Conservation (phyloP, 2,113 vertebrate genomes). For the Myrmophylax atrothorax region DNA sequence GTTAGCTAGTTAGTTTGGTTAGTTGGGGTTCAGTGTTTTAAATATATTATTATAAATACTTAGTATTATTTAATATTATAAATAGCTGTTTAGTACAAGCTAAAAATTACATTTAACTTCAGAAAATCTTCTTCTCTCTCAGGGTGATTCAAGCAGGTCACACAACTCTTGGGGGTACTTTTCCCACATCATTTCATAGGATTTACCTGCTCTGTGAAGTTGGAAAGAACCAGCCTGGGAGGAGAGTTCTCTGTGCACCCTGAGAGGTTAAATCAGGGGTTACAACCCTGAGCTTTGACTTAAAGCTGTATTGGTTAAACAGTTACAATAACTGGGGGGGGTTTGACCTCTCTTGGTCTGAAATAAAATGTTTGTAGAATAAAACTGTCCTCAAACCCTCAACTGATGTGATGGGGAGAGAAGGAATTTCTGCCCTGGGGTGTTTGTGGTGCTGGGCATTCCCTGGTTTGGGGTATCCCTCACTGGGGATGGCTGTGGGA, state of each 20-base stretch:
- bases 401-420: background rate
- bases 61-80: background rate
- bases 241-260: background rate
- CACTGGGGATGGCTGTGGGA: background rate
- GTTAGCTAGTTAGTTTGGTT: background rate
- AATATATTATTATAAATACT: background rate
- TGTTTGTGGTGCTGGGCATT: background rate
- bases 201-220: background rate
- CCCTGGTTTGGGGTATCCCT: background rate
- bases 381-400: background rate
- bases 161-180: background rate
- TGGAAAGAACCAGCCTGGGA: background rate
- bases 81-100: background rate
- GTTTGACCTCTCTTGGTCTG: background rate
- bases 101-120: background rate
- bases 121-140: background rate
- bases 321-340: background rate
- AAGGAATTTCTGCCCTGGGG: background rate
- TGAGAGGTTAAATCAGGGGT: background rate
- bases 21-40: background rate
- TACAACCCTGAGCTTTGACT: background rate
- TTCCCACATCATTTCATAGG: background rate
- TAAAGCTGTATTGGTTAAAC: background rate
- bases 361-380: background rate
- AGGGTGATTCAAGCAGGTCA: background rate